Conservation (phyloP, 2,797 vertebrate genomes). For the Anniella stebbinsi region DNA sequence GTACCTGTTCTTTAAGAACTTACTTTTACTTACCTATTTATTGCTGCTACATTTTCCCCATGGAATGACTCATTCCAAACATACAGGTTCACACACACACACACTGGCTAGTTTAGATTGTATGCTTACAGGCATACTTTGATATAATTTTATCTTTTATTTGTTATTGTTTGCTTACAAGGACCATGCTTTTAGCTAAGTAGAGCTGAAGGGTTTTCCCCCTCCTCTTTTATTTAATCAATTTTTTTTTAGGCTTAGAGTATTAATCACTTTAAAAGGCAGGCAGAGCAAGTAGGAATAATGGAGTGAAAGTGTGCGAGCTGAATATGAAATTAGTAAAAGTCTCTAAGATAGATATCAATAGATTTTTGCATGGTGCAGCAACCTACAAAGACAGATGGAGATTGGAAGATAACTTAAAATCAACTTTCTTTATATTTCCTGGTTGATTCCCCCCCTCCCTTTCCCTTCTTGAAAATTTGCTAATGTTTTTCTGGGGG, state of each 20-base stretch:
- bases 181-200: slow-evolving; percentile 58
- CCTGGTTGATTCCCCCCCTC: not conserved
- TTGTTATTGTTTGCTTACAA: slow-evolving; percentile 54
- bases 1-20: not conserved
- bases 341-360: slow-evolving; percentile 38
- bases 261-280: slow-evolving; percentile 70
- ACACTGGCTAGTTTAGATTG: slow-evolving; percentile 57
- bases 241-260: slow-evolving; percentile 48
- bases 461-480: not conserved
- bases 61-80: slow-evolving; percentile 38
- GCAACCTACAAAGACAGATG: slow-evolving; percentile 29
- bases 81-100: slow-evolving; percentile 35
- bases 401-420: slow-evolving; percentile 14
- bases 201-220: slow-evolving; percentile 37
- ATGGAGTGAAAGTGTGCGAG: slow-evolving; percentile 52
- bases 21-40: slow-evolving; percentile 41
- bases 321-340: slow-evolving; percentile 50
- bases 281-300: slow-evolving; percentile 62
- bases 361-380: slow-evolving; percentile 3
- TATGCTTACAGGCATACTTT: slow-evolving; percentile 61
- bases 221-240: slow-evolving; percentile 34
- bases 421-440: not conserved
- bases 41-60: not conserved
- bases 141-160: slow-evolving; percentile 61
- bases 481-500: not conserved